Conservation (phyloP, 2,113 vertebrate genomes). For the Varanus salvator region DNA sequence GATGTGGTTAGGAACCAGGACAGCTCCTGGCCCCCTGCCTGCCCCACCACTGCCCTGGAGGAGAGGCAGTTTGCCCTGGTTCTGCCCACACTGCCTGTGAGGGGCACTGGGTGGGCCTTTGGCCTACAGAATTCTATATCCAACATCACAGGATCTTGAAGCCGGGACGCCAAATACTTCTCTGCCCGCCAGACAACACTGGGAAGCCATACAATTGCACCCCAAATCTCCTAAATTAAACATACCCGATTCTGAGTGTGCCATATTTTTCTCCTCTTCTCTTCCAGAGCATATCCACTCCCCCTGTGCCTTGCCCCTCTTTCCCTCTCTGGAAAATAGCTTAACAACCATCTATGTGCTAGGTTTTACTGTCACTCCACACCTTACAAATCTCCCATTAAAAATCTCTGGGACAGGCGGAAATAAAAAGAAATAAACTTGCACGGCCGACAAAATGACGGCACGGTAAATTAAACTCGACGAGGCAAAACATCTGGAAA, state of each 20-base stretch:
- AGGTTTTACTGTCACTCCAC: neutral
- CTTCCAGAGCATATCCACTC: neutral
- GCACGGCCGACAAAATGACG: neutral
- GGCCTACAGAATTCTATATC: too few relatives aligned
- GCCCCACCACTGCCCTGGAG: too few relatives aligned
- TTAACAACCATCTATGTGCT: neutral
- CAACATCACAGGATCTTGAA: too few relatives aligned
- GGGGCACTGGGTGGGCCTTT: too few relatives aligned
- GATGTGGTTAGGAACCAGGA: too few relatives aligned
- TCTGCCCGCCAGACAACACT: too few relatives aligned
- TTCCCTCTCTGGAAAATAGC: neutral
- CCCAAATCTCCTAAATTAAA: neutral
- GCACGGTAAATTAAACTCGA: constrained; percentile 26
- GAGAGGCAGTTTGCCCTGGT: too few relatives aligned
- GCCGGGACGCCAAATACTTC: too few relatives aligned
- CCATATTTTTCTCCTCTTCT: neutral
- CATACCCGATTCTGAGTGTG: neutral
- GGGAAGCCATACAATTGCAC: too few relatives aligned
- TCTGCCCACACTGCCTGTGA: too few relatives aligned
- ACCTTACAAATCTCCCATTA: constrained; percentile 32
- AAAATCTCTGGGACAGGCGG: constrained; percentile 10
- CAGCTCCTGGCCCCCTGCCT: too few relatives aligned
- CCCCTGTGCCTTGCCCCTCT: neutral
- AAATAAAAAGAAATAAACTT: constrained; percentile 11
- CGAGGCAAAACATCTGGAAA: constrained; percentile 34